Base-by-base conservation (phyloP, 1,140 invertebrate species). In the Bradynema listronoti region DNA sequence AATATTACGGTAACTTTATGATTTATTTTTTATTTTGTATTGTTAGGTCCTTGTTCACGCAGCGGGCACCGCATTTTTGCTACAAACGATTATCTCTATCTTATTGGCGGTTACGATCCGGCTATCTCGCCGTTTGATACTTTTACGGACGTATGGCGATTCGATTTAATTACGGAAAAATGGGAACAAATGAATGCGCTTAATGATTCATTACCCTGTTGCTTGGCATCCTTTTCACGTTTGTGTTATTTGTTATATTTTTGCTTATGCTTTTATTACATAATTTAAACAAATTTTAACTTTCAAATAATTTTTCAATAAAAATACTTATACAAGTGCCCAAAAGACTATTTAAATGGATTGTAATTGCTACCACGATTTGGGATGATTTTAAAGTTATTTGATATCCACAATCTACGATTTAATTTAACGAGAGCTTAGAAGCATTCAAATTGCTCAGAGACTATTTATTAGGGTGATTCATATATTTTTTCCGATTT, bases 21-120 rank as follows among this genome's bases (percentile, higher is more conserved):
- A 33, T 51, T n/a, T 0, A 51, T 6, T 11, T 51, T 16, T 11
- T 30, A 34, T 24, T 4, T 22, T 0, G 14, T 9, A 30, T 33
- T 27, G 63, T 66, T 27, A 66, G 61, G 61, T 43, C 61, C 61
- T 6, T 43, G 33, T 36, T 7, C 61, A 32, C 33, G 61, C 30
- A 63, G 61, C 30, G 61, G 61, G 29, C 61, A 63, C 46, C 25
- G 61, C n/a, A 54, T 65, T 9, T 63, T 63, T 33, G 51, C 61
- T 33, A 47, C 45, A 32, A 16, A 24, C 25, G 61, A 63, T 56
- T 63, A 43, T 34, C 19, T 63, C 24, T 63, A 63, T 46, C 5
- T 63, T n/a, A 27, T 63, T 30, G 61, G 61, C 30, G 61, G 61
- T 30, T 63, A 63, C 34, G 49, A 56, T 39, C 49, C 63, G 22